Evolutionary conservation across 1,140 invertebrate species (phyloP).

Genomic region (Cotesia typhae): DNA sequence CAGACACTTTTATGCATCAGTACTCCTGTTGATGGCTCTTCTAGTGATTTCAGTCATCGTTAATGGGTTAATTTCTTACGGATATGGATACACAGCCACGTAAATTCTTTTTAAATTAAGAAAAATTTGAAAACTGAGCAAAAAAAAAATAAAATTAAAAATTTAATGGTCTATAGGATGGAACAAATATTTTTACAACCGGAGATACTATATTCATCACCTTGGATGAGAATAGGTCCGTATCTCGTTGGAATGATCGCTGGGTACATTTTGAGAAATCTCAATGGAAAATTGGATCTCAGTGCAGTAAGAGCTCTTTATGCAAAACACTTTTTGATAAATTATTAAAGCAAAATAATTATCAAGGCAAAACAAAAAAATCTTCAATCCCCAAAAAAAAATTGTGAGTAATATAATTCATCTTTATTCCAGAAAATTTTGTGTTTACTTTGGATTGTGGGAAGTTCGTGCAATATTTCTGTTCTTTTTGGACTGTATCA

Average conservation of each 20-base stretch:
- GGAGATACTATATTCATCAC: slow-evolving; percentile 61
- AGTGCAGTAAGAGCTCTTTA: not conserved
- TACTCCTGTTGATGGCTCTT: slow-evolving; percentile 44
- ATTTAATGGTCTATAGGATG: slow-evolving; percentile 45
- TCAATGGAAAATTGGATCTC: slow-evolving; percentile 56
- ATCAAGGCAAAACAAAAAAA: no score
- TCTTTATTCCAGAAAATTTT: not conserved
- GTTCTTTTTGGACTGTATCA: slow-evolving; percentile 60
- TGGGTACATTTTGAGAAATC: slow-evolving; percentile 56
- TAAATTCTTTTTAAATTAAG: slow-evolving; percentile 49
- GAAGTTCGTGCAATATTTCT: slow-evolving; percentile 55
- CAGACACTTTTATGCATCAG: slow-evolving; percentile 55
- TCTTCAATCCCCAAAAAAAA: no score
- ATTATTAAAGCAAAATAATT: no score
- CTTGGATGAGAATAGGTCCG: slow-evolving; percentile 66
- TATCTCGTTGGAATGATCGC: slow-evolving; percentile 65
- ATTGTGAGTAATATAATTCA: no score
- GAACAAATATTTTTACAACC: slow-evolving; percentile 58
- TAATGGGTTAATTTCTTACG: slow-evolving; percentile 57
- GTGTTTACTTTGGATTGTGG: slow-evolving; percentile 55
- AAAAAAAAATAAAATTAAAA: no score
- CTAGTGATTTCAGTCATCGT: slow-evolving; percentile 52
- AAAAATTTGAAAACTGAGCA: no score
- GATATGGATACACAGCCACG: slow-evolving; percentile 59
- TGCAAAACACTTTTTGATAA: no score